Base-by-base conservation (phyloP, 2,888 invertebrate genomes). In the Desoria tigrina region DNA sequence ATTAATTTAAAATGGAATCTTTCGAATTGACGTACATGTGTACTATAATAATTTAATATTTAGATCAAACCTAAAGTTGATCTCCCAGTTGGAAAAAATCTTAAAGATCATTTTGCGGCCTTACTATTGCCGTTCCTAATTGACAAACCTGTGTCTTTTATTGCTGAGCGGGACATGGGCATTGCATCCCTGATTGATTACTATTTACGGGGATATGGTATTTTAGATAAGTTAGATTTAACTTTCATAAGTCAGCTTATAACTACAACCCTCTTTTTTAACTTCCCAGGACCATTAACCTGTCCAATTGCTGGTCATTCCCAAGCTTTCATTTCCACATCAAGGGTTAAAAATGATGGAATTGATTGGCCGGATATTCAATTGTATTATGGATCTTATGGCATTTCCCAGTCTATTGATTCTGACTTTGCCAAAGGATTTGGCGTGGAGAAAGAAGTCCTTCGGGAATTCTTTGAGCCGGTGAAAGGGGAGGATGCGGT, bases 261-360 rank as follows among this genome's bases (percentile, higher is more conserved):
- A n/a, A n/a, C n/a, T n/a, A n/a, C n/a, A n/a, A n/a, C n/a, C n/a
- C n/a, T n/a, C n/a, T n/a, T n/a, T n/a, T n/a, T n/a, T n/a, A n/a
- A n/a, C n/a, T n/a, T n/a, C n/a, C n/a, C 88, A 76, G 92, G 92
- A 0, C 92, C 92, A 0, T 79, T 93, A 24, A 92, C 94, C 0
- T 88, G 92, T 2, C 84, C n/a, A n/a, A n/a, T n/a, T n/a, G n/a
- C 92, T 79, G 93, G 93, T 0, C 92, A 92, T 0, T 91, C 92
- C 0, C 93, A 93, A 81, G 90, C 90, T 0, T 79, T 93, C 21
- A 93, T 88, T 0, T 94, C 92, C 79, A 89, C 94, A n/a, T n/a
- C n/a, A n/a, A n/a, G n/a, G 91, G 90, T 71, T 60, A 70, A 0
- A 66, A 68, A 1, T 54, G 58, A 60, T 23, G 66, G 64, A 45